Evolutionary conservation across 1,140 invertebrate species (phyloP).

Genomic region (Plutomurus gul): DNA sequence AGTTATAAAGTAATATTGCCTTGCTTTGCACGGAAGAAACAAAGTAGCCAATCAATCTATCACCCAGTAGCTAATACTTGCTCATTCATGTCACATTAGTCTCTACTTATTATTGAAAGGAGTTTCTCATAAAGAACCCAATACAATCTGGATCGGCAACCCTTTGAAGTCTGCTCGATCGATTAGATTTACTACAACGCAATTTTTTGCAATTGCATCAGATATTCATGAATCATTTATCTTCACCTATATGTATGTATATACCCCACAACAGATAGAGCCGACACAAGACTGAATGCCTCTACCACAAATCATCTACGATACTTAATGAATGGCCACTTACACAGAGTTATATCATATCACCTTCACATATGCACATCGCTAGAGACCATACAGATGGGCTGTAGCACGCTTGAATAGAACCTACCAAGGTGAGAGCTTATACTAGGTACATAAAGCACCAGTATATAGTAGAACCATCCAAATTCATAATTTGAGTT

Average conservation of each 20-base stretch:
- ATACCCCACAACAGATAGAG: neutral
- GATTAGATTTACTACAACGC: neutral
- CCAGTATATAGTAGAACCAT: neutral
- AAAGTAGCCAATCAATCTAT: neutral
- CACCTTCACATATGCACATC: no score
- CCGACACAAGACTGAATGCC: no score
- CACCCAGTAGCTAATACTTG: neutral
- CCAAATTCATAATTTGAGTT: conserved; percentile 9
- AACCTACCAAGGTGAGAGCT: no score
- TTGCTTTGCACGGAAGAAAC: neutral
- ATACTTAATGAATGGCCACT: no score
- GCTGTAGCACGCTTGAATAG: no score
- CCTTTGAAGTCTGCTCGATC: neutral
- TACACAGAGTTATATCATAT: no score
- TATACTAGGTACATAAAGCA: no score
- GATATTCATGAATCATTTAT: neutral
- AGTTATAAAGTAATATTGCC: no score
- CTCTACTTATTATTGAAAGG: neutral
- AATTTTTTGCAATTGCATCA: neutral
- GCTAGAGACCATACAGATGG: no score
- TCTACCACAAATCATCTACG: no score
- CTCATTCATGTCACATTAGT: neutral
- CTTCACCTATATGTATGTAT: neutral
- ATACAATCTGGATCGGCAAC: neutral
- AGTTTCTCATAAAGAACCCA: neutral